Evolutionary conservation across 1,140 invertebrate species (phyloP).

Genomic region (Drosophila subobscura): DNA sequence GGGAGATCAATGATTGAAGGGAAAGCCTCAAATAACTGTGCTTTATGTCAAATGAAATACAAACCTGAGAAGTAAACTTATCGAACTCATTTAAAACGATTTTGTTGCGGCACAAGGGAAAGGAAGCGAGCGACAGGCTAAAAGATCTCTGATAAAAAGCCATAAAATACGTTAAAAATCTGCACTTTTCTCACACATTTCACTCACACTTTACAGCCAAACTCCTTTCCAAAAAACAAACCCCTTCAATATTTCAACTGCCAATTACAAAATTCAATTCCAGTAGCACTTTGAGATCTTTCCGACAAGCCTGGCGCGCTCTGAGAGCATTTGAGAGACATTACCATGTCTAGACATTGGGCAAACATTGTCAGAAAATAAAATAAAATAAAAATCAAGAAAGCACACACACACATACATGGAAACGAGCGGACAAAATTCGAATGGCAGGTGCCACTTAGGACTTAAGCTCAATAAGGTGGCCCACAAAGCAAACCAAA

Average conservation of each 20-base stretch:
- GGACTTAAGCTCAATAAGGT: slow-evolving; percentile 53
- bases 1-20: too few species aligned
- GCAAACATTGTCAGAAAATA: slow-evolving; percentile 69
- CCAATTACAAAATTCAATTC: slow-evolving; percentile 36
- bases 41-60: too few species aligned
- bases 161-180: slow-evolving; percentile 18
- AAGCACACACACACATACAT: too few species aligned
- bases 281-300: slow-evolving; percentile 67
- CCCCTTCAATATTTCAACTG: too few species aligned
- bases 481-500: slow-evolving; percentile 44
- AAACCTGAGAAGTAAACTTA: too few species aligned
- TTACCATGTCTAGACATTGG: slow-evolving; percentile 70
- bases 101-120: too few species aligned
- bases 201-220: too few species aligned
- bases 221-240: too few species aligned
- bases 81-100: too few species aligned
- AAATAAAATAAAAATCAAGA: slow-evolving; percentile 11
- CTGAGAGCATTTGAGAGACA: slow-evolving; percentile 46
- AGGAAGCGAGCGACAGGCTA: too few species aligned
- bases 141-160: background rate
- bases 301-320: slow-evolving; percentile 35
- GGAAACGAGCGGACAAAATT: slow-evolving; percentile 7
- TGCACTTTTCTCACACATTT: too few species aligned
- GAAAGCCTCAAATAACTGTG: too few species aligned
- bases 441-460: slow-evolving; percentile 73